Evolutionary conservation across 2,797 vertebrate genomes (phyloP), one percentile per base, ranked within the genome.

Genomic region (Sebastes alutus): DNA sequence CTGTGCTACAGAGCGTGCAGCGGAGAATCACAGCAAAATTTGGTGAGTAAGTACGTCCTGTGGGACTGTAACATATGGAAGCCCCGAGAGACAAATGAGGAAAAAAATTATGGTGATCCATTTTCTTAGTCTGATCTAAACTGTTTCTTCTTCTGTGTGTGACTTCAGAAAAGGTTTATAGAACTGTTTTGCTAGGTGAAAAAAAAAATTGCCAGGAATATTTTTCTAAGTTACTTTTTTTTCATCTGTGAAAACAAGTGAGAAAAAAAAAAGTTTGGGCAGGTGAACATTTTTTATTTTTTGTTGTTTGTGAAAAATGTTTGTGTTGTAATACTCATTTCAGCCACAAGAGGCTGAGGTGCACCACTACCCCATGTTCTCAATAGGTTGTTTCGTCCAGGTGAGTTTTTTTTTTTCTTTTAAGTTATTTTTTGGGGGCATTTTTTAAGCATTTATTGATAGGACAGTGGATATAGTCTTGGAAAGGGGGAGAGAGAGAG

Each of bases 1-100:
- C 56, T 49, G 30, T 14, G 49, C 18, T 32, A 5, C 70, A 49
- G 13, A 76, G 58, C 23, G 11, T 69, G 46, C 16, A 25, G 49
- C 9, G 4, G 13, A 67, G 62, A 56, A 65, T 75, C 22, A 22
- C 33, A 30, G 54, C 23, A 73, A 75, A 81, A 81, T 65, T 35
- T 61, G 16, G 18, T 74, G 32, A 75, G 42, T 66, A 77, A 56
- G 65, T 73, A 67, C 16, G 6, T 66, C 64, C 64, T 60, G 20
- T 67, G 61, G 25, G 77, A 72, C 38, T 20, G 6, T 2, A 52
- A 72, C n/a, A 54, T n/a, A 54, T 5, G 52, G 52, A 54, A 54
- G 52, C 20, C 52, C 52, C 10, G 52, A 54, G 52, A 54, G 52
- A 22, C 52, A 5, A 54, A 22, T 54, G 52, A 54, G 52, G n/a